A percentile compares a stretch with the other conserved stretches of the same genome.
Evolutionary conservation across 2,888 invertebrate species (phyloP).

Genomic region (Drosophila picticornis): DNA sequence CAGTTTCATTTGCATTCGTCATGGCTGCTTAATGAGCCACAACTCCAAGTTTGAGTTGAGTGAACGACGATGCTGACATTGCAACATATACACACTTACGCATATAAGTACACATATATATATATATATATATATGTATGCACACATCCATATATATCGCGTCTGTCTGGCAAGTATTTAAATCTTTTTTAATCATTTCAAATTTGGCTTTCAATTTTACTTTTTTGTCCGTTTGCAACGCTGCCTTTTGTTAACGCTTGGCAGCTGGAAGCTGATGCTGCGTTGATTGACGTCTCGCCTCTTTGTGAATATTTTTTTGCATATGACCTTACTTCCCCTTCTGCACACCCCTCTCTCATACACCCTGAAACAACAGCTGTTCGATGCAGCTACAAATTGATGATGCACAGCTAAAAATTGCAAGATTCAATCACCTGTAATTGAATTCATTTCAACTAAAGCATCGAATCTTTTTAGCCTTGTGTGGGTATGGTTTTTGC

Average conservation of each 20-base stretch:
- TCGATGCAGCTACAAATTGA: background rate
- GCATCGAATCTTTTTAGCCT: background rate
- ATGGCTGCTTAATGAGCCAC: conserved; percentile 83
- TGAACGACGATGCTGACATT: conserved; percentile 63
- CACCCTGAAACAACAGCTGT: background rate
- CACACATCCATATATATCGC: conserved; percentile 8
- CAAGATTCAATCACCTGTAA: background rate
- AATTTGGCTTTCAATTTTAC: conserved; percentile 35
- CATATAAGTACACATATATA: conserved; percentile 8
- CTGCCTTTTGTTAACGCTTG: conserved; percentile 71
- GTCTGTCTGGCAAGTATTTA: conserved; percentile 53
- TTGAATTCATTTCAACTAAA: background rate
- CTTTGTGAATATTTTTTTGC: conserved; percentile 30
- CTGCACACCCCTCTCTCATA: background rate
- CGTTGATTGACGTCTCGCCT: conserved; percentile 72
- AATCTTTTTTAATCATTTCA: conserved; percentile 78
- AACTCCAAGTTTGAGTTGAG: conserved; percentile 65
- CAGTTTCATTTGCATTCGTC: conserved; percentile 83
- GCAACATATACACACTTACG: conserved; percentile 34
- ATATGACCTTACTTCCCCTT: conserved; percentile 1
- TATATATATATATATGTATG: conserved; percentile 29
- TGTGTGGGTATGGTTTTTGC: fast-evolving
- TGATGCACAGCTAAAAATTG: background rate
- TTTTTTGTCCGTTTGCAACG: background rate
- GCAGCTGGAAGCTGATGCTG: conserved; percentile 78